These are phyloP conservation scores for Peromyscus nudipes DNA, from an alignment of 2,797 vertebrate species.

Conservation along the genomic window DNA sequence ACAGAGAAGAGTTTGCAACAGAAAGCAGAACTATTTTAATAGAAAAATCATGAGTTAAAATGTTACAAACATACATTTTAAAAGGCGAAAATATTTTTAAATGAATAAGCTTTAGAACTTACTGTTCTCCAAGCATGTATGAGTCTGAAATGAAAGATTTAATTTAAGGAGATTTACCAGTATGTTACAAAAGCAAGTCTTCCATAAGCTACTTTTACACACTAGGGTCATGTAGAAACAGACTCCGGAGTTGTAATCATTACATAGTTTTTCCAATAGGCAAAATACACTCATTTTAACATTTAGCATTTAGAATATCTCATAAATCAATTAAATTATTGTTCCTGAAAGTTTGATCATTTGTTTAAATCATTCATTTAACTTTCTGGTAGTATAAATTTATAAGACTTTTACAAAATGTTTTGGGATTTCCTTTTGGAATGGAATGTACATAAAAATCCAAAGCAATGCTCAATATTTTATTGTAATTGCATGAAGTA, in stretches of 20 bases:
- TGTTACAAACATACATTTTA: not conserved
- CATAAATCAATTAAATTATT: slow-evolving; percentile 73
- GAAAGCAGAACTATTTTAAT: slow-evolving; percentile 29
- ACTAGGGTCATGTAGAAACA: slow-evolving; percentile 19
- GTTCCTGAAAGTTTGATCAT: slow-evolving; percentile 78
- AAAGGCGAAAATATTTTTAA: not conserved
- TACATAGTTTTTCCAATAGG: slow-evolving; percentile 36
- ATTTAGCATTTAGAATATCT: slow-evolving; percentile 60
- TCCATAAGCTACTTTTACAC: not conserved
- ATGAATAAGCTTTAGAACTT: not conserved
- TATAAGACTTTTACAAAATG: slow-evolving; percentile 75
- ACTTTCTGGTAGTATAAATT: slow-evolving; percentile 78
- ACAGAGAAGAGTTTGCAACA: slow-evolving; percentile 35
- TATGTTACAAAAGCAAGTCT: slow-evolving; percentile 6
- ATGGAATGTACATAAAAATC: slow-evolving; percentile 79
- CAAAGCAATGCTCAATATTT: slow-evolving; percentile 87
- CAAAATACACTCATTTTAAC: slow-evolving; percentile 40
- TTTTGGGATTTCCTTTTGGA: slow-evolving; percentile 82
- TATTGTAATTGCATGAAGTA: slow-evolving; percentile 87
- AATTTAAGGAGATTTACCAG: not conserved
- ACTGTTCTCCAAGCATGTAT: not conserved
- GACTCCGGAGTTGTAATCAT: slow-evolving; percentile 26
- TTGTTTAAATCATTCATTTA: slow-evolving; percentile 83
- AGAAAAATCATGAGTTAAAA: slow-evolving; percentile 7
- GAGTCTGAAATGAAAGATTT: slow-evolving; percentile 9